Conservation (phyloP, 2,797 vertebrate species). For the Brachyrhaphis roseni region DNA sequence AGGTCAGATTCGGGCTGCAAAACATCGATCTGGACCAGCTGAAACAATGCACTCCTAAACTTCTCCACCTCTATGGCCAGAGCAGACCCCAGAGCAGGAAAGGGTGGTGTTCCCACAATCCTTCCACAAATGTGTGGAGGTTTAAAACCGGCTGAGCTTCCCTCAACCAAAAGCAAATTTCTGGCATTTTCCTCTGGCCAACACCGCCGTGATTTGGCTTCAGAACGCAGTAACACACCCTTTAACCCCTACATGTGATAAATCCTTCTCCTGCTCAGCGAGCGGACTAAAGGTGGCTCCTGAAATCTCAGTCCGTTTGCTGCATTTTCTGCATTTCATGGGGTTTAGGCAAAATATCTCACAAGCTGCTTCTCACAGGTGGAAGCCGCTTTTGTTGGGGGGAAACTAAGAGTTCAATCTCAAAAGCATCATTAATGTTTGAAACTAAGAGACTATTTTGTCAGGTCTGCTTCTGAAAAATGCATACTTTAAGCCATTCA, state of each 20-base stretch:
- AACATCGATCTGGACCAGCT: constrained; percentile 34
- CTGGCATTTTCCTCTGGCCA: constrained; percentile 29
- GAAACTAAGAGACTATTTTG: constrained; percentile 34
- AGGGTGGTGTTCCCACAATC: constrained; percentile 36
- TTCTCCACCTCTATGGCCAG: constrained; percentile 21
- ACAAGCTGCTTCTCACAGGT: constrained; percentile 3
- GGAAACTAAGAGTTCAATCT: constrained; percentile 28
- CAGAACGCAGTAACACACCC: constrained; percentile 40
- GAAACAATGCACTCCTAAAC: constrained; percentile 29
- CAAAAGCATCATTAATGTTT: constrained; percentile 33
- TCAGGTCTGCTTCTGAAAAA: constrained; percentile 58
- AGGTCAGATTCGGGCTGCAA: constrained; percentile 17
- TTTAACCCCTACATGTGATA: constrained; percentile 10
- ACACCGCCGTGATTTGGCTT: constrained; percentile 20
- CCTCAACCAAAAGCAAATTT: constrained; percentile 36
- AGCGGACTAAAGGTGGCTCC: constrained; percentile 18
- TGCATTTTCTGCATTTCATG: constrained; percentile 1
- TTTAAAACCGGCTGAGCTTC: constrained; percentile 39
- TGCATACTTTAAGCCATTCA: constrained; percentile 26
- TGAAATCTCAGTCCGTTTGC: constrained; percentile 10
- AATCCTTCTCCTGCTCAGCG: constrained; percentile 13
- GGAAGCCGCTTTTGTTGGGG: background rate
- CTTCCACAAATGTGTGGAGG: constrained; percentile 31
- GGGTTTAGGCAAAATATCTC: constrained; percentile 4
- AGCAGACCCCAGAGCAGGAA: constrained; percentile 32